Base-by-base conservation (phyloP, 2,113 vertebrate genomes). In the Tragelaphus strepsiceros region DNA sequence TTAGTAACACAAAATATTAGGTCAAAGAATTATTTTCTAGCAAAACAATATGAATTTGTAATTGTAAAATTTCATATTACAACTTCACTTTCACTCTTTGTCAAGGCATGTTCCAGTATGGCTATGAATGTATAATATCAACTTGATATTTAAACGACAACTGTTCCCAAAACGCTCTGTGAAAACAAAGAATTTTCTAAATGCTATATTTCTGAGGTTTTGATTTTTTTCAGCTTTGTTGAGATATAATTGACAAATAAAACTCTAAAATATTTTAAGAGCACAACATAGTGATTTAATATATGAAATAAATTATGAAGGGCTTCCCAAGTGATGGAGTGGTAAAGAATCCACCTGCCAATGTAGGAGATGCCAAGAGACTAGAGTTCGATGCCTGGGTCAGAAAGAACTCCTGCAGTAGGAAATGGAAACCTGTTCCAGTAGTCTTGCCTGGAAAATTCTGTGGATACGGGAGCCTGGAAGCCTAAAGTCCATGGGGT, bases 81-180 rank as follows among this genome's bases (percentile, higher is more conserved):
- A 74, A 30, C 5, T 64, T 96, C 5, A n/a, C 26, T 94, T 85
- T 61, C 22, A 53, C 12, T 67, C 2, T 32, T 0, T 43, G 28
- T 7, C 49, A 88, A 78, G 22, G 0, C 5, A 8, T 43, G n/a
- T 39, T 17, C 3, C 3, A 43, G 2, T 28, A 22, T 49, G 2
- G 4, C 22, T 80, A 5, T 92, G 22, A 80, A 49, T 67, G 9
- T 59, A 10, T 51, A 67, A n/a, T 51, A 92, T 71, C 24, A 59
- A 43, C 8, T 32, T 87, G 49, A 80, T 49, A 80, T 56, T 96
- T 78, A 88, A 84, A 67, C 8, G 39, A 19, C 6, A 91, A 28
- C 9, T 32, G 4, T 85, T 91, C 1, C 14, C 22, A 56, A 8
- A 80, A 85, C 14, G 80, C 30, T 90, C 43, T 85, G n/a, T 35